A percentile compares a stretch with the other conserved stretches of the same genome.
These are phyloP conservation scores for Phalloptychus januarius DNA, from an alignment of 2,797 vertebrate genomes.

Conservation along the genomic window DNA sequence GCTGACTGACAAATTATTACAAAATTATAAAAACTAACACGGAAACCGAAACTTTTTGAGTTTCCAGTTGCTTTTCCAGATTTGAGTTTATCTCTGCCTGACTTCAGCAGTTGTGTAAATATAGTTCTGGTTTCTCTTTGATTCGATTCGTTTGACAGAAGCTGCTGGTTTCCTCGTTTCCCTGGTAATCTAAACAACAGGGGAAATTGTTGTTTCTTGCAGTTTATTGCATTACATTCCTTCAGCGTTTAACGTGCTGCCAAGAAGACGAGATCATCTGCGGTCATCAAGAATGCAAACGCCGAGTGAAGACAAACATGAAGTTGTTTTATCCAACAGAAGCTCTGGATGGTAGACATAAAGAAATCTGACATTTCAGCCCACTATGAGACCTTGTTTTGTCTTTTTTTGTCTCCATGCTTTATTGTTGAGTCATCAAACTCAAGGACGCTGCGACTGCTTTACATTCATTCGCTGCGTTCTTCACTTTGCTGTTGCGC, in stretches of 20 bases:
- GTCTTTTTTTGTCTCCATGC: conserved; percentile 14
- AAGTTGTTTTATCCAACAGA: neutral
- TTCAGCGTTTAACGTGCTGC: neutral
- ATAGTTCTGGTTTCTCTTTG: neutral
- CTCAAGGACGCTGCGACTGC: conserved; percentile 47
- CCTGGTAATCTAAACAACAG: neutral
- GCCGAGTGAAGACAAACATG: neutral
- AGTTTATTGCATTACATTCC: conserved; percentile 2
- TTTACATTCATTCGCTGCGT: conserved; percentile 46
- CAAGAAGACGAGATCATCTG: neutral
- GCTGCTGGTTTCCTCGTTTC: neutral
- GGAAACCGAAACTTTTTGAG: neutral
- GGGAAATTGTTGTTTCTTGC: neutral
- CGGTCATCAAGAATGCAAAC: neutral
- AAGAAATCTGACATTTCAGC: conserved; percentile 11
- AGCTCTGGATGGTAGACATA: neutral
- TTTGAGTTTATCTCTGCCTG: neutral
- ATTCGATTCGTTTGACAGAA: neutral
- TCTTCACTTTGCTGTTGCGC: conserved; percentile 24
- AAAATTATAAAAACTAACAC: neutral
- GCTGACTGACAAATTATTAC: neutral
- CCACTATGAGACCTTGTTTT: conserved; percentile 27
- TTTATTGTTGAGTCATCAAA: conserved; percentile 35
- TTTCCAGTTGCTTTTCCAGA: neutral
- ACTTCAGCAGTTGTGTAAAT: neutral